These are phyloP conservation scores for Leuctra nigra DNA, from an alignment of 2,888 invertebrate species.

Conservation along the genomic window DNA sequence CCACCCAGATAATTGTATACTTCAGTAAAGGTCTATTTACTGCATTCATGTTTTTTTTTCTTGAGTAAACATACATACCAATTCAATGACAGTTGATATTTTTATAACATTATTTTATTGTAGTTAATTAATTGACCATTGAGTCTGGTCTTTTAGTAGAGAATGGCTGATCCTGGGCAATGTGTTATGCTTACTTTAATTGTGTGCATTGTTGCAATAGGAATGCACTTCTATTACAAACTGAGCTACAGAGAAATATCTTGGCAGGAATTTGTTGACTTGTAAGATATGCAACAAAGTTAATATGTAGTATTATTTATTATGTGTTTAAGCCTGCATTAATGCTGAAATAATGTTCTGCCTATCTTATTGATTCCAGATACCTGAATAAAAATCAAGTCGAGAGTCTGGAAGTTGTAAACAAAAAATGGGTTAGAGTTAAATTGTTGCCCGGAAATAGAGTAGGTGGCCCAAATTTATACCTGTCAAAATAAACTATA, in stretches of 20 bases:
- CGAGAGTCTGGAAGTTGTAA: conserved; percentile 93
- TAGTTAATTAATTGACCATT: no score
- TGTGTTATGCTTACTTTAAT: conserved; percentile 70
- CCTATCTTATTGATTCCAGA: conserved; percentile 40
- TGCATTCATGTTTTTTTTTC: no score
- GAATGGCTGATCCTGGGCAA: conserved; percentile 69
- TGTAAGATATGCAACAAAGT: no score
- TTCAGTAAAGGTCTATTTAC: no score
- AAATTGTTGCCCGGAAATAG: conserved; percentile 67
- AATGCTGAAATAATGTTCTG: background rate
- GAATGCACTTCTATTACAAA: conserved; percentile 66
- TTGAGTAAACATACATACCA: no score
- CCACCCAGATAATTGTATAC: no score
- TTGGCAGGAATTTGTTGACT: conserved; percentile 92
- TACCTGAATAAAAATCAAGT: conserved; percentile 79
- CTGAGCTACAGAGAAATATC: conserved; percentile 87
- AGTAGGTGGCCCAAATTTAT: conserved; percentile 49
- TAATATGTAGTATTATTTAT: no score
- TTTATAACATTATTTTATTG: no score
- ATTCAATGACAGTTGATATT: no score
- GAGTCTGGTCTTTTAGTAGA: no score
- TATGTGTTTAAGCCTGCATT: no score
- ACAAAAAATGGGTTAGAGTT: conserved; percentile 97
- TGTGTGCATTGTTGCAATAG: conserved; percentile 62
- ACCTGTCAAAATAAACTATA: no score